A percentile compares a stretch with the other conserved stretches of the same genome.
Evolutionary conservation across 2,113 vertebrate genomes (phyloP).

Genomic region (Mesembrinibis cayennensis): DNA sequence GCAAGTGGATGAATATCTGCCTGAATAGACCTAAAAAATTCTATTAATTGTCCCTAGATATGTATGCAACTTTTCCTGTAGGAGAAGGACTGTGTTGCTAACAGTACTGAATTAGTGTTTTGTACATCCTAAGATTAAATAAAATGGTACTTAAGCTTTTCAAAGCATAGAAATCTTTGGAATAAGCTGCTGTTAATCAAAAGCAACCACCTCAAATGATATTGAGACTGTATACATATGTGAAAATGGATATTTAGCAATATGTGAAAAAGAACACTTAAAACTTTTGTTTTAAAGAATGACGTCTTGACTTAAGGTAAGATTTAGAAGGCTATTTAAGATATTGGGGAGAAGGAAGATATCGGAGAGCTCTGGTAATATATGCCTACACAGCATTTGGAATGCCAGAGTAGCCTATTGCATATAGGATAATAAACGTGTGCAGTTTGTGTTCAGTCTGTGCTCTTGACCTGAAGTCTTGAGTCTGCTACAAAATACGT

Average conservation of each 20-base stretch:
- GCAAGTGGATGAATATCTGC: neutral
- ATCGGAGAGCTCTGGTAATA: neutral
- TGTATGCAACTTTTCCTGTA: neutral
- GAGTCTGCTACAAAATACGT: neutral
- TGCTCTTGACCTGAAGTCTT: neutral
- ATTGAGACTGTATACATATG: neutral
- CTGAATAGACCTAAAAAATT: neutral
- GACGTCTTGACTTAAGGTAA: neutral
- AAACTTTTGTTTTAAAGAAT: neutral
- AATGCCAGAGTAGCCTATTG: neutral
- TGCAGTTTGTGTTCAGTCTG: neutral
- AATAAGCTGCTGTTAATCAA: neutral
- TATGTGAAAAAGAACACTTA: neutral
- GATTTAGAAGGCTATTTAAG: neutral
- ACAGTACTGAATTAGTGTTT: neutral
- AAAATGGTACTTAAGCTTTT: neutral
- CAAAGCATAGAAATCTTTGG: neutral
- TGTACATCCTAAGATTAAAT: neutral
- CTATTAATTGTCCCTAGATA: neutral
- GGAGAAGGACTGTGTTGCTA: neutral
- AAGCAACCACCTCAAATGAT: neutral
- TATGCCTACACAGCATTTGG: fast-evolving
- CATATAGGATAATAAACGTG: neutral
- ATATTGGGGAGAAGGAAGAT: neutral
- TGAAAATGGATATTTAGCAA: neutral